Conservation (phyloP, 2,113 vertebrate species). For the Macquaria australasica region DNA sequence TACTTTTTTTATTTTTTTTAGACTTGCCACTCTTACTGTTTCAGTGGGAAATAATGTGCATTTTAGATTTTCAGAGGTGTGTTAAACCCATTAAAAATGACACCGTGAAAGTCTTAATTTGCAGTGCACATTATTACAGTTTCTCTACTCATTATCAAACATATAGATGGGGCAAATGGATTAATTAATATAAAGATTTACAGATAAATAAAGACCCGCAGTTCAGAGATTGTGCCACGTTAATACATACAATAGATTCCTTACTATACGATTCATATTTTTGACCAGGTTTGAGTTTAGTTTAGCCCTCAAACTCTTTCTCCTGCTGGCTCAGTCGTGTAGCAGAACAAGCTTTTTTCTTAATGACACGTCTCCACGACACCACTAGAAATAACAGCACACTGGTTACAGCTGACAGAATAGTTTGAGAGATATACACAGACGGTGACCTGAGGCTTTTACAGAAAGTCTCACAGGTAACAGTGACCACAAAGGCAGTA, state of each 20-base stretch:
- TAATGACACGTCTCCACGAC: background rate
- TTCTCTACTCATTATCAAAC: background rate
- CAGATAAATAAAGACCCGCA: background rate
- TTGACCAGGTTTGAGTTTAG: background rate
- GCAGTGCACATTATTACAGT: background rate
- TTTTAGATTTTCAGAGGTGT: background rate
- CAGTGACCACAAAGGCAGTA: too few species aligned
- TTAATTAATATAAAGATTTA: background rate
- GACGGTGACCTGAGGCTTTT: too few species aligned
- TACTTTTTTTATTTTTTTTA: constrained; percentile 1
- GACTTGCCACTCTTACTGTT: background rate
- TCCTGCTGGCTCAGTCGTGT: background rate
- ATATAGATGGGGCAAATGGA: background rate
- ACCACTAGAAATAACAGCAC: background rate
- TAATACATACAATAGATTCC: background rate
- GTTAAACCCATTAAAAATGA: background rate
- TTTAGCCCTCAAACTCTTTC: background rate
- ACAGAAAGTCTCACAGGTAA: too few species aligned
- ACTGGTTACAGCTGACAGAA: background rate
- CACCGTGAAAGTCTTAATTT: background rate
- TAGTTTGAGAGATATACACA: background rate
- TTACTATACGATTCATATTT: background rate
- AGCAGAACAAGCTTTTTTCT: too few species aligned
- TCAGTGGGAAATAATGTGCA: constrained; percentile 12
- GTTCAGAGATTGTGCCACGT: background rate